Base-by-base conservation (phyloP, 2,888 invertebrate species). In the Papilio elwesi region DNA sequence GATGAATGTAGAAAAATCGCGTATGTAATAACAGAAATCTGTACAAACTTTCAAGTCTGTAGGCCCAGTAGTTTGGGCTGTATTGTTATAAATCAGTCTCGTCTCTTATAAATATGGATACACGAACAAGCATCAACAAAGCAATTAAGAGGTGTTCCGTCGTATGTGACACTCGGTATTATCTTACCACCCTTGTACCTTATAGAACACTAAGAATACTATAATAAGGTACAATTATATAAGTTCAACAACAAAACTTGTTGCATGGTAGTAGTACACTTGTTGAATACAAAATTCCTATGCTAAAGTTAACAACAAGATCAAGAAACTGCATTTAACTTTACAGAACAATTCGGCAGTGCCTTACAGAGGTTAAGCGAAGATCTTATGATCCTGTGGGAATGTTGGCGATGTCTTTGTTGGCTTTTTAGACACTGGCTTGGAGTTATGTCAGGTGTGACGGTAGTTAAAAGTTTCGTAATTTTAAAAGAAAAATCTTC, bases 201-300 rank as follows among this genome's bases (percentile, higher is more conserved):
- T 26, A 26, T 26, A 26, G 26, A 26, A 1, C 26, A 26, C 26
- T 26, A 26, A 26, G 26, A n/a, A 26, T 26, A 26, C 26, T 26
- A n/a, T n/a, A n/a, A n/a, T 26, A 2, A 26, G 26, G 26, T 4
- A 15, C 48, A 48, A 55, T 48, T 48, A 68, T 43, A 59, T 59
- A 48, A 47, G 15, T 49, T 47, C n/a, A 59, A 36, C 59, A 68
- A 11, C 48, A 51, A 55, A 53, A 55, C 59, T 52, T 59, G 71
- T 71, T 71, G 71, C 62, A 49, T 51, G 26, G 26, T 26, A 26
- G 26, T 26, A 26, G 26, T 26, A 4, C 16, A 71, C 71, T 71
- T 71, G 71, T 71, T 71, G 71, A 62, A 67, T 49, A 48, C 38
- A 26, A 66, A 49, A 67, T 67, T 62, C 62, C 67, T 57, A n/a